phyloP scores from a whole-genome alignment of 2,113 vertebrate species.

The Nipponia nippon region DNA sequence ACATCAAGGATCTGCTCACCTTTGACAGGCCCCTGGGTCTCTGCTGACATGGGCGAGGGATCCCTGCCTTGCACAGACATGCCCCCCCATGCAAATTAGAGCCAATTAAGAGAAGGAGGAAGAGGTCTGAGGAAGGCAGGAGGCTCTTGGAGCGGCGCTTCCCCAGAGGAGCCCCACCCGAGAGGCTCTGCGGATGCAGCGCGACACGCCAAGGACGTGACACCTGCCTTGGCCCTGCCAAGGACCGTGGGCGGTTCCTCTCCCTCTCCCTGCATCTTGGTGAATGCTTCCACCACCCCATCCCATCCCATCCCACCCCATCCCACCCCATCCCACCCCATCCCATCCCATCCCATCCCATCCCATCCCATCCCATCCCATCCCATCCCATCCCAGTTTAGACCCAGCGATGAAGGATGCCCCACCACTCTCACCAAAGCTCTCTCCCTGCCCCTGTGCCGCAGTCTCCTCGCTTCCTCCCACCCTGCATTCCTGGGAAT shows the following conservation, averaged over 20 bases:
- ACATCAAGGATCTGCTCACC: background rate
- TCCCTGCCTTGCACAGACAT: background rate
- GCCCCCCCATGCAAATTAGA: background rate
- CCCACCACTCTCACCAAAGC: background rate
- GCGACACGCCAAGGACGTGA: fast-evolving
- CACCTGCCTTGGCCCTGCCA: background rate
- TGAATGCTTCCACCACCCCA: background rate
- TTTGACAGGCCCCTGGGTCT: background rate
- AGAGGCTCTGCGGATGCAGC: background rate
- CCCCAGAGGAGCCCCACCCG: background rate
- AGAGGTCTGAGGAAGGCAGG: background rate
- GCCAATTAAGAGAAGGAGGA: background rate
- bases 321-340: too few relatives aligned
- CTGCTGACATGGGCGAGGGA: background rate
- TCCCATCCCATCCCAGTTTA: background rate
- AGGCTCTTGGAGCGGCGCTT: background rate
- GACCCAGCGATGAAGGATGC: background rate
- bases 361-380: fast-evolving
- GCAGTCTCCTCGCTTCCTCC: background rate
- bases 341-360: background rate
- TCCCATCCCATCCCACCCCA: background rate
- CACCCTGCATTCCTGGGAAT: background rate
- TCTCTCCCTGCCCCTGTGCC: background rate
- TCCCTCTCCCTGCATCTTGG: background rate
- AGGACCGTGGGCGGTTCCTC: fast-evolving